These are phyloP conservation scores for Xenopus petersii DNA, from an alignment of 2,797 vertebrate genomes.

Conservation along the genomic window DNA sequence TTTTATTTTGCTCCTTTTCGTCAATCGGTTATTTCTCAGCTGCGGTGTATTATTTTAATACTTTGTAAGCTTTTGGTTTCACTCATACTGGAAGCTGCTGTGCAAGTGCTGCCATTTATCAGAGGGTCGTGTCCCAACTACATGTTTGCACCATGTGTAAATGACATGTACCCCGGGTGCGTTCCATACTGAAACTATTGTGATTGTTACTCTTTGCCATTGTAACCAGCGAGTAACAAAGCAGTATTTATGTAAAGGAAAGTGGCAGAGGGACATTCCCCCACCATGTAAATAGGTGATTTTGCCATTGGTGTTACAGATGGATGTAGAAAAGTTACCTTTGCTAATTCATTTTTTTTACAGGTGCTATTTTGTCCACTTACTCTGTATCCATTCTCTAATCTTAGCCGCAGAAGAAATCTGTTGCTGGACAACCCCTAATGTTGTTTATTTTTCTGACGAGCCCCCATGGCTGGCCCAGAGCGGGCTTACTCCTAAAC, in stretches of 20 bases:
- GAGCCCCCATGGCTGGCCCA: constrained; percentile 67
- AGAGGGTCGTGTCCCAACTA: too few relatives aligned
- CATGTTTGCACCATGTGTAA: too few relatives aligned
- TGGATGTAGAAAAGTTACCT: constrained; percentile 47
- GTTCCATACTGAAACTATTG: background rate
- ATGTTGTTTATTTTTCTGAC: constrained; percentile 55
- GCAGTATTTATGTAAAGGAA: too few relatives aligned
- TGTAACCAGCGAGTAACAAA: constrained; percentile 28
- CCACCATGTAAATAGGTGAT: constrained; percentile 62
- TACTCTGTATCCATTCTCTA: constrained; percentile 48
- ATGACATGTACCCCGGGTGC: too few relatives aligned
- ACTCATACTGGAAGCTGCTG: background rate
- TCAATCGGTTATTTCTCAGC: too few relatives aligned
- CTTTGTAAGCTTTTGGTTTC: background rate
- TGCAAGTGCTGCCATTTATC: background rate
- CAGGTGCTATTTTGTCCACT: constrained; percentile 66
- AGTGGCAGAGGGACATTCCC: constrained; percentile 14
- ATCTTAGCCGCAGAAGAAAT: constrained; percentile 60
- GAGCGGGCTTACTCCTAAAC: constrained; percentile 56
- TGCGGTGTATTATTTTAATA: too few relatives aligned
- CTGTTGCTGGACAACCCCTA: constrained; percentile 75
- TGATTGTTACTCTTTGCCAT: constrained; percentile 27
- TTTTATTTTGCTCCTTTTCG: too few relatives aligned
- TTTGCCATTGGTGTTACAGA: constrained; percentile 51
- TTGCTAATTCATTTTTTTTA: constrained; percentile 55